phyloP scores from a whole-genome alignment of 1,140 invertebrate species.

The Tetramorium simillimum region DNA sequence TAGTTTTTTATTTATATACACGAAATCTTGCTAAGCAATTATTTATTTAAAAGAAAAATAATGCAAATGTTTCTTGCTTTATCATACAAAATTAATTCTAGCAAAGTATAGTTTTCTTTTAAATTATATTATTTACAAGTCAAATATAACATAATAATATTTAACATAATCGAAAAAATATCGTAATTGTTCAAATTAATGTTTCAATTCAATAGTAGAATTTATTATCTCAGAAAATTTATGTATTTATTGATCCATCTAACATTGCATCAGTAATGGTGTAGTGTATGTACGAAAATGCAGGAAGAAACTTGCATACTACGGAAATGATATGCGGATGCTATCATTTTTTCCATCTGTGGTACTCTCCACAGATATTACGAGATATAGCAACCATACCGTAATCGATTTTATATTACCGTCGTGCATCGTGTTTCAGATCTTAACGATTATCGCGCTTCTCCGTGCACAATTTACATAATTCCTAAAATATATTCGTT shows the following conservation, averaged over 20 bases:
- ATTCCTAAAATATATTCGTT: constrained; percentile 7
- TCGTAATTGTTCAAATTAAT: neutral
- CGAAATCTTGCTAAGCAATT: neutral
- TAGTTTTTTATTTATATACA: neutral
- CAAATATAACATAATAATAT: neutral
- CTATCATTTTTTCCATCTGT: constrained; percentile 34
- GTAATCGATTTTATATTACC: constrained; percentile 53
- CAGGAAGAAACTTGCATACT: constrained; percentile 4
- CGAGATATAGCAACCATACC: neutral
- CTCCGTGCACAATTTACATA: constrained; percentile 30
- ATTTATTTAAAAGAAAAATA: neutral
- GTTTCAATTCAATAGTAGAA: neutral
- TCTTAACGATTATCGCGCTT: constrained; percentile 4
- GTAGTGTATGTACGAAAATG: neutral
- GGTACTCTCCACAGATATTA: neutral
- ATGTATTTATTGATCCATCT: neutral
- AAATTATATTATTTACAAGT: neutral
- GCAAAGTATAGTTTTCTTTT: neutral
- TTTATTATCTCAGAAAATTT: neutral
- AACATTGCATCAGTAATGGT: neutral
- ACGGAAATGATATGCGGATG: constrained; percentile 33
- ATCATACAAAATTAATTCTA: neutral
- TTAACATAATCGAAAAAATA: neutral
- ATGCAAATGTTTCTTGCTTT: neutral
- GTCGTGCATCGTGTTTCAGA: neutral